Evolutionary conservation across 2,113 vertebrate genomes (phyloP).

Genomic region (Petroica traversi): DNA sequence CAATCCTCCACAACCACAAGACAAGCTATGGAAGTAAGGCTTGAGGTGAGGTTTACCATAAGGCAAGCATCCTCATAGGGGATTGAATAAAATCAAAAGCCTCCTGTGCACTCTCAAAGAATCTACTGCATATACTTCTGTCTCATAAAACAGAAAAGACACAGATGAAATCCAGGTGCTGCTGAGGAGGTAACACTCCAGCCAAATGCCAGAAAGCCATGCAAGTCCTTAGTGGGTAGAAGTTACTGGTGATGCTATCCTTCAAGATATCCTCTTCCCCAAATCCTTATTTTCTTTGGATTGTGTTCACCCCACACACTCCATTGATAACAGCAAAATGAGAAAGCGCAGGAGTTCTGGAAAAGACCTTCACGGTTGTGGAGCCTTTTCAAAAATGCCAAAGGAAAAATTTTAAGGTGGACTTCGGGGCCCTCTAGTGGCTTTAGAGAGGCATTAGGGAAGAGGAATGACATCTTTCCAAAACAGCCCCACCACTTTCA

Average conservation of each 20-base stretch:
- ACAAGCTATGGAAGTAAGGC: neutral
- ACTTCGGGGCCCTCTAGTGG: slow-evolving; percentile 64
- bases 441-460: neutral
- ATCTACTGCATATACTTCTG: neutral
- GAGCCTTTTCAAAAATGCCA: neutral
- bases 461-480: neutral
- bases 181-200: neutral
- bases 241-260: neutral
- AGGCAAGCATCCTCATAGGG: neutral
- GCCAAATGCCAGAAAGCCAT: neutral
- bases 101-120: neutral
- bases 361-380: neutral
- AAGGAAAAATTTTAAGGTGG: neutral
- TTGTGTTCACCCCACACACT: neutral
- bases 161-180: neutral
- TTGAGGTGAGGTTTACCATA: neutral
- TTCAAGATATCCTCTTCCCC: neutral
- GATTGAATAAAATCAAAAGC: neutral
- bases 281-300: neutral
- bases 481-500: neutral
- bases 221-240: neutral
- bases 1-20: neutral
- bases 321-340: neutral
- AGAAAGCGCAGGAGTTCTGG: neutral
- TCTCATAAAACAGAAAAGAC: neutral